phyloP scores from a whole-genome alignment of 1,140 invertebrate species.

The Bombus picipes region DNA sequence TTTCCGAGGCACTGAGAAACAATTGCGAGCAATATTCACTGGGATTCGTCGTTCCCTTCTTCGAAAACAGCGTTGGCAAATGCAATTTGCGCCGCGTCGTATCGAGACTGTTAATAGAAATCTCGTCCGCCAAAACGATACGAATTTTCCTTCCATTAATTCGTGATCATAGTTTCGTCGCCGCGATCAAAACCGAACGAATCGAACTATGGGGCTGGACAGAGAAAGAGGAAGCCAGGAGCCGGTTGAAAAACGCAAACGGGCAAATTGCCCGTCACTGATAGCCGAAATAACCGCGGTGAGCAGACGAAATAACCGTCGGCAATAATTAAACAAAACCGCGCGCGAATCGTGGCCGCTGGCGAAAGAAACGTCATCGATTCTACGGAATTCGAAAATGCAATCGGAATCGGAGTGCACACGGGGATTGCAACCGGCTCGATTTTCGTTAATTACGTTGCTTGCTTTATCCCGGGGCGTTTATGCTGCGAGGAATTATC shows the following conservation, averaged over 20 bases:
- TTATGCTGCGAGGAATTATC: background rate
- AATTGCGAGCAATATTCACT: background rate
- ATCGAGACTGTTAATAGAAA: slow-evolving; percentile 6
- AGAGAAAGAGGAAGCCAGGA: background rate
- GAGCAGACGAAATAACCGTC: slow-evolving; percentile 28
- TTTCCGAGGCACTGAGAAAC: background rate
- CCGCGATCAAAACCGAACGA: slow-evolving; percentile 8
- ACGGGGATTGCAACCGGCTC: background rate
- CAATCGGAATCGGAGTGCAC: background rate
- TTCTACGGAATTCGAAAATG: slow-evolving; percentile 3
- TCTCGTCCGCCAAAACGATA: slow-evolving; percentile 3
- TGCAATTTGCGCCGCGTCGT: background rate
- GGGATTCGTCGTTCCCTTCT: background rate
- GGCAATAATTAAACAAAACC: slow-evolving; percentile 35
- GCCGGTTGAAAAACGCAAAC: background rate
- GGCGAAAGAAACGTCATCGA: slow-evolving; percentile 11
- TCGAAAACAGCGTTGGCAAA: background rate
- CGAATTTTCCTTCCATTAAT: slow-evolving; percentile 21
- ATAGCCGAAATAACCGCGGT: slow-evolving; percentile 14
- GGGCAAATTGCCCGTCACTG: slow-evolving; percentile 12
- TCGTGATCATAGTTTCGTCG: slow-evolving; percentile 14
- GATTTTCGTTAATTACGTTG: slow-evolving; percentile 20
- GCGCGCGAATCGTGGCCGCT: slow-evolving; percentile 11
- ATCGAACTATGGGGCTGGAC: background rate
- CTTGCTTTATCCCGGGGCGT: background rate